phyloP scores from a whole-genome alignment of 1,140 invertebrate genomes.

The Ceratosolen fusciceps region DNA sequence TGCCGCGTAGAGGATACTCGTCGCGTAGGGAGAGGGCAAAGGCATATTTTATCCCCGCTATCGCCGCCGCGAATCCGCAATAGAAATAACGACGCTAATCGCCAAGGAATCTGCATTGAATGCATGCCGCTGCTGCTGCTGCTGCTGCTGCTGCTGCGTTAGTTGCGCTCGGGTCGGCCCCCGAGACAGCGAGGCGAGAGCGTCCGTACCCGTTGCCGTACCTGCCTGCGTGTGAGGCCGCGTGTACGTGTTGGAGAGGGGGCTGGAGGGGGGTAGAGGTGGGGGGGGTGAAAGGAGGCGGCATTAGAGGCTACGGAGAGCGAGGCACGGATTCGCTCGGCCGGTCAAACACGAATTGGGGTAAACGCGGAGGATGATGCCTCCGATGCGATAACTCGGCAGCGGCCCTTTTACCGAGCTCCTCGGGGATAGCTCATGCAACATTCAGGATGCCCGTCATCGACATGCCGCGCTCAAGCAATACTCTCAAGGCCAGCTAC shows the following conservation, averaged over 20 bases:
- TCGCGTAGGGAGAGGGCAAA: background rate
- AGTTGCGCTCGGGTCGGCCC: constrained; percentile 59
- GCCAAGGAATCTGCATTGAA: constrained; percentile 55
- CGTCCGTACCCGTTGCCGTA: too few species aligned
- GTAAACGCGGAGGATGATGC: background rate
- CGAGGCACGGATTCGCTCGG: background rate
- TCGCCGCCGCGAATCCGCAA: constrained; percentile 24
- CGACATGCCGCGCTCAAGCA: background rate
- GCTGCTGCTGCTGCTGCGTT: constrained; percentile 66
- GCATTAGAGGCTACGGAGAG: background rate
- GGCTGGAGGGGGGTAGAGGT: background rate
- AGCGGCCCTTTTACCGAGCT: background rate
- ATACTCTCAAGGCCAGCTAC: too few species aligned
- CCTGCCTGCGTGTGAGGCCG: constrained; percentile 22
- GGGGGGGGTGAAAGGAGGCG: background rate
- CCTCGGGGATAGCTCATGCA: background rate
- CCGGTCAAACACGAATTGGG: background rate
- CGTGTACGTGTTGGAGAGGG: background rate
- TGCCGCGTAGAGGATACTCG: background rate
- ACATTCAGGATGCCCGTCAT: background rate
- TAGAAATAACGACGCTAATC: constrained; percentile 21
- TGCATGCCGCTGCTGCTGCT: too few species aligned
- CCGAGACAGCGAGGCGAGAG: too few species aligned
- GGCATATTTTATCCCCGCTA: background rate
- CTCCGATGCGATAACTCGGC: background rate